phyloP scores from a whole-genome alignment of 1,140 invertebrate genomes.

The Bemisia tabaci region DNA sequence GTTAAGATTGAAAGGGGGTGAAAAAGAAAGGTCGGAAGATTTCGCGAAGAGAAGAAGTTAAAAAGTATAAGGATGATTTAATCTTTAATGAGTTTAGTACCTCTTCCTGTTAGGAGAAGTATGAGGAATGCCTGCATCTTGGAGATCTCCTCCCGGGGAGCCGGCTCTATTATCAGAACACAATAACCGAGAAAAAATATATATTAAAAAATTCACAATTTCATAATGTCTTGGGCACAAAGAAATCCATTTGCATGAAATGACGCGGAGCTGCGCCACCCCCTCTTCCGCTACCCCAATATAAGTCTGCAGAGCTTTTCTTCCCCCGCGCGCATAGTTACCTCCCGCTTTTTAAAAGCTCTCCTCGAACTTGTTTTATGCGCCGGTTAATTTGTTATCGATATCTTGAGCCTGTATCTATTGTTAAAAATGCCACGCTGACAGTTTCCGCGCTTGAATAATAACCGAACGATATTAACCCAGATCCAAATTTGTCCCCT shows the following conservation, averaged over 20 bases:
- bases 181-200: background rate
- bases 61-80: background rate
- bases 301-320: background rate
- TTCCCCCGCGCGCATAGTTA: background rate
- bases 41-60: background rate
- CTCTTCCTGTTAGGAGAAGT: background rate
- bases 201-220: background rate
- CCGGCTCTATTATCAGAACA: background rate
- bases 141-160: background rate
- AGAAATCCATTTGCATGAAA: background rate
- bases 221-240: background rate
- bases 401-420: background rate
- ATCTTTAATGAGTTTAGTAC: background rate
- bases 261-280: background rate
- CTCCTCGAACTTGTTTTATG: background rate
- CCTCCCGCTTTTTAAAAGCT: background rate
- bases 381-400: background rate
- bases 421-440: background rate
- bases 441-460: background rate
- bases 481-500: background rate
- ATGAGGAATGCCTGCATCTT: background rate
- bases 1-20: background rate
- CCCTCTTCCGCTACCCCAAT: background rate
- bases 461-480: background rate
- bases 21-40: background rate